A percentile compares a stretch with the other conserved stretches of the same genome.
phyloP scores from a whole-genome alignment of 1,140 invertebrate species.

The Drosophila baimaii region DNA sequence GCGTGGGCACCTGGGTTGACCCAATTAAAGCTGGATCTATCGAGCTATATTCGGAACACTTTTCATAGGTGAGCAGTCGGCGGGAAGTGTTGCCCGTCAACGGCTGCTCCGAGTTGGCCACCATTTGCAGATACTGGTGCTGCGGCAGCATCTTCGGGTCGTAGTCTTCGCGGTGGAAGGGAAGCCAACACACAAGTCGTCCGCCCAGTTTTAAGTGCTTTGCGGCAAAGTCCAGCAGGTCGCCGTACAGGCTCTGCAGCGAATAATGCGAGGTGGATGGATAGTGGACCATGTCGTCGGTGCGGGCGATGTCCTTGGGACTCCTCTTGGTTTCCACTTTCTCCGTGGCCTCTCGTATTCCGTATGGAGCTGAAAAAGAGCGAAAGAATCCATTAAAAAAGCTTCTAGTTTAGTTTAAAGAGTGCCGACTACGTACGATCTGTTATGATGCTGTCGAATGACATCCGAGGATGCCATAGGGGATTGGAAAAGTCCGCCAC shows the following conservation, averaged over 20 bases:
- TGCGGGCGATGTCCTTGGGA: slow-evolving; percentile 84
- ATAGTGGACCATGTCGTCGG: slow-evolving; percentile 75
- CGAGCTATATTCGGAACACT: slow-evolving; percentile 86
- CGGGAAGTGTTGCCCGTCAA: slow-evolving; percentile 91
- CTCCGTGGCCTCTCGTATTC: slow-evolving; percentile 95
- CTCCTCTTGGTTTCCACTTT: slow-evolving; percentile 89
- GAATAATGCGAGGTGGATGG: slow-evolving; percentile 95
- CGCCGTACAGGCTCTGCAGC: slow-evolving; percentile 91
- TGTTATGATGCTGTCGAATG: slow-evolving; percentile 95
- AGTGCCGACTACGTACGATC: slow-evolving; percentile 91
- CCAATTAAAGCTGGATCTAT: slow-evolving; percentile 42
- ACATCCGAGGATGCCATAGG: slow-evolving; percentile 89
- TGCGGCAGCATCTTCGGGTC: slow-evolving; percentile 89
- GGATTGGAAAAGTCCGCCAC: slow-evolving; percentile 95
- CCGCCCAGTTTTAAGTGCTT: slow-evolving; percentile 90
- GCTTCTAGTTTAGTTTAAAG: background rate
- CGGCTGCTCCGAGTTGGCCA: slow-evolving; percentile 94
- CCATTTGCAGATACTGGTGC: slow-evolving; percentile 91
- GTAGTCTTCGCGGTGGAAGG: slow-evolving; percentile 92
- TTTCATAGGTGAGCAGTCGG: slow-evolving; percentile 94
- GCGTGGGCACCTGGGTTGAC: background rate
- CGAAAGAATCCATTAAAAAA: background rate
- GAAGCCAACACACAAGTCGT: slow-evolving; percentile 96
- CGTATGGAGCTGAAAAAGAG: slow-evolving; percentile 93
- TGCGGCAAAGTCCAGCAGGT: slow-evolving; percentile 93